phyloP scores from a whole-genome alignment of 2,797 vertebrate genomes.

The Heteromormyrus szaboi region DNA sequence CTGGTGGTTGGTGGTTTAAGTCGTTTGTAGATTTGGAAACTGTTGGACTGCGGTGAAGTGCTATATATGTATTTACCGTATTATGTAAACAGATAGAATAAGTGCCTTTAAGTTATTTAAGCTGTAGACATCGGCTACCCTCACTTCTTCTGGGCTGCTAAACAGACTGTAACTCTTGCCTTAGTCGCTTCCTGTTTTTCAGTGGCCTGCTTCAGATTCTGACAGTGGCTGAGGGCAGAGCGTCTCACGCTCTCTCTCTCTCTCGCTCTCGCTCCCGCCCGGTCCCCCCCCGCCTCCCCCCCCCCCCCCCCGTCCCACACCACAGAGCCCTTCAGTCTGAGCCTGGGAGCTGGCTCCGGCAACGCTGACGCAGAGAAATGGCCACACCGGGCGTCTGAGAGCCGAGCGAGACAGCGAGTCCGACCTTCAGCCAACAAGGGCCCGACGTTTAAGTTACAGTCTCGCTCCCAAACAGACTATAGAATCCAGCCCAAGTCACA shows the following conservation, averaged over 20 bases:
- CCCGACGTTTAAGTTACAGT: not conserved
- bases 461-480: not conserved
- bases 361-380: not conserved
- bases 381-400: not conserved
- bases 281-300: not conserved
- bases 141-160: not conserved
- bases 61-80: not conserved
- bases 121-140: not conserved
- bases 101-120: not conserved
- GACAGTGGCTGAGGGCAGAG: constrained; percentile 6
- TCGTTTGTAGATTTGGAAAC: not conserved
- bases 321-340: not conserved
- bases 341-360: not conserved
- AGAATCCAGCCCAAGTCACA: not conserved
- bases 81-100: not conserved
- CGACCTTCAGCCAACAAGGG: not conserved
- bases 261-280: not conserved
- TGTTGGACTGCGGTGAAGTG: not conserved
- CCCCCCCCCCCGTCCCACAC: not conserved
- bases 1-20: constrained; percentile 1
- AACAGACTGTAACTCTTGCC: constrained; percentile 11
- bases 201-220: constrained; percentile 2
- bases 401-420: not conserved
- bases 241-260: not conserved
- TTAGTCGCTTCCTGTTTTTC: constrained; percentile 19